Conservation (phyloP, 1,140 invertebrate species). For the Oedothorax gibbosus region DNA sequence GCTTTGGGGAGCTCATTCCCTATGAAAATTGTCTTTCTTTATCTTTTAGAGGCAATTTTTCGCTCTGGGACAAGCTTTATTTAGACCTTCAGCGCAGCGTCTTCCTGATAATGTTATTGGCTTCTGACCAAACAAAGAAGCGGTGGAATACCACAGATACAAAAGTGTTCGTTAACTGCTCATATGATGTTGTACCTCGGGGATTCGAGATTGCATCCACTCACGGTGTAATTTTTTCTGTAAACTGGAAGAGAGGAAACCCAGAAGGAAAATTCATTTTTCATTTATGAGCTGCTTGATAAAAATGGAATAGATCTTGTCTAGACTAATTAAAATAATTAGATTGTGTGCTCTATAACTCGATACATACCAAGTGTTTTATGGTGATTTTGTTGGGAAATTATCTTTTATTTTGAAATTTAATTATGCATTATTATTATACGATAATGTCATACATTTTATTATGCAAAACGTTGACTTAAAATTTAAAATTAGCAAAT, state of each 20-base stretch:
- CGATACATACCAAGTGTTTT: too few relatives aligned
- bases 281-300: constrained; percentile 7
- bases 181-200: constrained; percentile 34
- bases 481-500: too few relatives aligned
- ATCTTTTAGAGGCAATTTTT: constrained; percentile 54
- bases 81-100: constrained; percentile 45
- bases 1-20: constrained; percentile 3
- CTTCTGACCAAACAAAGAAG: constrained; percentile 55
- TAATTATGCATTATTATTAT: too few relatives aligned
- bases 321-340: too few relatives aligned
- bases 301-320: too few relatives aligned
- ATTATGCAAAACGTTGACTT: too few relatives aligned
- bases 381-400: too few relatives aligned
- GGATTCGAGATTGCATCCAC: constrained; percentile 54
- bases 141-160: constrained; percentile 57
- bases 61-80: constrained; percentile 52
- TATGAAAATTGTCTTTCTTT: constrained; percentile 58
- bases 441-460: too few relatives aligned
- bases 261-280: not conserved
- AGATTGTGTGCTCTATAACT: too few relatives aligned
- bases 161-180: constrained; percentile 59
- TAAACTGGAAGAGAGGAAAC: constrained; percentile 22
- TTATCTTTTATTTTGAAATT: too few relatives aligned
- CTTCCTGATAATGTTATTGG: constrained; percentile 56
- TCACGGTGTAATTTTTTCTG: constrained; percentile 42